These are phyloP conservation scores for Pollimyrus isidori DNA, from an alignment of 2,113 vertebrate genomes.

Conservation along the genomic window DNA sequence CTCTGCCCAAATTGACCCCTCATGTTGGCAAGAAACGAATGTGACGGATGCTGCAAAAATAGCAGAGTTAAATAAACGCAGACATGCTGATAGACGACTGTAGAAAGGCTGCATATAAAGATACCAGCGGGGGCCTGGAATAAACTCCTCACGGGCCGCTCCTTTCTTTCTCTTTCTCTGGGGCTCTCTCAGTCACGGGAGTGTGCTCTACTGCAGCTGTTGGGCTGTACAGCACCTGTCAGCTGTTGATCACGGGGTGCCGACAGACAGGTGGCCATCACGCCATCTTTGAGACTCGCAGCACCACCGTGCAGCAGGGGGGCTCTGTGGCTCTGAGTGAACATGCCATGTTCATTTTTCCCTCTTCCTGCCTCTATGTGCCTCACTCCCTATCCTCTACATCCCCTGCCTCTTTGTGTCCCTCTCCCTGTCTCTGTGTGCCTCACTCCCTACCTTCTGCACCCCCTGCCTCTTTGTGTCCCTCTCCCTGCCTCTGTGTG, in stretches of 20 bases:
- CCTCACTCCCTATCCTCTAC: not conserved
- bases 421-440: no score
- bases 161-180: not conserved
- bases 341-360: not conserved
- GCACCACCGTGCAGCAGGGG: not conserved
- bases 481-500: no score
- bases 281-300: slow-evolving; percentile 42
- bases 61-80: not conserved
- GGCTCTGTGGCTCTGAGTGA: not conserved
- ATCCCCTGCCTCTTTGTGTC: no score
- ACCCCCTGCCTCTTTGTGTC: no score
- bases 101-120: not conserved
- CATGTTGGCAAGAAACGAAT: not conserved
- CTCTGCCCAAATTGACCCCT: not conserved
- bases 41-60: not conserved
- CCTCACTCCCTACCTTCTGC: not conserved
- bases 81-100: not conserved
- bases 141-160: not conserved
- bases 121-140: not conserved
- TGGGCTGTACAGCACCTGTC: slow-evolving; percentile 60
- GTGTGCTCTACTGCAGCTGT: slow-evolving; percentile 51
- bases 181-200: not conserved
- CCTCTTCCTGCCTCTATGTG: no score
- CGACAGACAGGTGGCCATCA: slow-evolving; percentile 58
- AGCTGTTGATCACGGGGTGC: slow-evolving; percentile 54